Base-by-base conservation (phyloP, 2,888 invertebrate genomes). In the Perizoma flavofasciatum region DNA sequence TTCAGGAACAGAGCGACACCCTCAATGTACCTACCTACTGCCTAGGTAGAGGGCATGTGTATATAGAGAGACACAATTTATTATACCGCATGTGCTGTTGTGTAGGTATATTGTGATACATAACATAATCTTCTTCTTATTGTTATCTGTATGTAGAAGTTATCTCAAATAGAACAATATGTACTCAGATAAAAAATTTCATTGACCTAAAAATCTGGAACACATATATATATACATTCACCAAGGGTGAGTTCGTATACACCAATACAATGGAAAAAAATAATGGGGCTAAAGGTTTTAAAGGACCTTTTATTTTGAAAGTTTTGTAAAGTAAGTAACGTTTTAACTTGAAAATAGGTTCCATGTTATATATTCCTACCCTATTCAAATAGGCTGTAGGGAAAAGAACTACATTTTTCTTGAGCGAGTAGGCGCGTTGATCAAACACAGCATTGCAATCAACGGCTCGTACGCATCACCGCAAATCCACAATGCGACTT, bases 381-480 rank as follows among this genome's bases (percentile, higher is more conserved):
- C 22, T 22, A 22, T 22, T 1, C 22, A 22, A 22, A 22, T 22
- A 22, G 22, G 22, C 22, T 22, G 22, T 22, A 37, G 37, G 37
- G 7, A 37, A 37, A 37, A 5, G 48, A 66, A 61, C 70, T 75
- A 60, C 70, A 72, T 71, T 74, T 67, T 74, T 66, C 70, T 72
- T 72, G 71, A 72, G 73, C 60, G 72, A 77, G 63, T 63, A 74
- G 44, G 59, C 68, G 52, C 63, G 69, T 69, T 79, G 71, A 72
- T 75, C 72, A 72, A 65, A 72, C 63, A 62, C 66, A 68, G 65
- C 65, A 67, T 63, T 65, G 78, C 79, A 85, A 85, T 84, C 84
- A 81, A 67, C 67, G 75, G 58, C 50, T 68, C 54, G 76, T 75
- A 84, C 77, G 83, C 85, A 80, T 80, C 79, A 75, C 66, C 72